Evolutionary conservation across 1,140 invertebrate genomes (phyloP).

Genomic region (Varroa destructor): DNA sequence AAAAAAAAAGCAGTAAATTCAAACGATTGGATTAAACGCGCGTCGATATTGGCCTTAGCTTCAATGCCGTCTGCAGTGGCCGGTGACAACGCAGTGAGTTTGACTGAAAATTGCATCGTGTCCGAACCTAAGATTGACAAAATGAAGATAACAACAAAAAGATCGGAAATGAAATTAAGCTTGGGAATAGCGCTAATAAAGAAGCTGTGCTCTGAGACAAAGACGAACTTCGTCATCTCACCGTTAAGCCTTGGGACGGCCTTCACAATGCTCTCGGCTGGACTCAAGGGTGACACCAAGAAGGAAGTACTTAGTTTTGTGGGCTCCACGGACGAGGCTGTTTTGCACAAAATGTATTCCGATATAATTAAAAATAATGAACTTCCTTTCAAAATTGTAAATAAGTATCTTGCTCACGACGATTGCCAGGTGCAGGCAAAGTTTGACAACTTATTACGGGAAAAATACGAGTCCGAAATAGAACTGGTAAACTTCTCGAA

Average conservation of each 20-base stretch:
- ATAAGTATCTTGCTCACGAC: slow-evolving; percentile 5
- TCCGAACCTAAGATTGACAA: too few relatives aligned
- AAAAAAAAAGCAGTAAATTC: too few relatives aligned
- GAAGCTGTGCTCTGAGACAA: not conserved
- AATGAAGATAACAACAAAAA: too few relatives aligned
- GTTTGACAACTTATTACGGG: not conserved
- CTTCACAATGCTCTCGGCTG: slow-evolving; percentile 4
- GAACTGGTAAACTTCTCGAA: not conserved
- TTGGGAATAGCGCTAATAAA: not conserved
- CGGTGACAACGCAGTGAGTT: too few relatives aligned
- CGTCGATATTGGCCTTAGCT: too few relatives aligned
- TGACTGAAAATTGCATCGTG: too few relatives aligned
- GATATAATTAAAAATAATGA: not conserved
- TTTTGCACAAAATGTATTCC: not conserved
- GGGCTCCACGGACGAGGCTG: not conserved
- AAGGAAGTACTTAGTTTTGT: not conserved
- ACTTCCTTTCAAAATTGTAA: slow-evolving; percentile 3
- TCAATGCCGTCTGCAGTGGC: too few relatives aligned
- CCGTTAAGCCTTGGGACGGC: slow-evolving; percentile 4
- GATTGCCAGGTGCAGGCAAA: not conserved
- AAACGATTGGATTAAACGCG: too few relatives aligned
- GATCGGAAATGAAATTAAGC: not conserved
- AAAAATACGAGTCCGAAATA: not conserved
- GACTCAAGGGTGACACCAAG: not conserved
- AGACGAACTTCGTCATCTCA: slow-evolving; percentile 5